Evolutionary conservation across 2,113 vertebrate genomes (phyloP).

Genomic region (Nesogale talazaci): DNA sequence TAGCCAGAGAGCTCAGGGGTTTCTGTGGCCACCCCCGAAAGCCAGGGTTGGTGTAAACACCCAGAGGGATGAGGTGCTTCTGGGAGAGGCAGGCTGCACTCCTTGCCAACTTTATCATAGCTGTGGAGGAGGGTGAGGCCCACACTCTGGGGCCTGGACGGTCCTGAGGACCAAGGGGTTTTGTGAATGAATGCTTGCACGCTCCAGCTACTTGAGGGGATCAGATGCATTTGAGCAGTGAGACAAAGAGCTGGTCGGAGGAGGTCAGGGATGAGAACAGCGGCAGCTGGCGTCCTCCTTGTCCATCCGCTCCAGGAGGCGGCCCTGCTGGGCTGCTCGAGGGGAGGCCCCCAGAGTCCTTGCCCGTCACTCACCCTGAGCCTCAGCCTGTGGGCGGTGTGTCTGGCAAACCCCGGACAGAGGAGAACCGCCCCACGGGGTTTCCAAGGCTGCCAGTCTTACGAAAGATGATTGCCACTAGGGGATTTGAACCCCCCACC

Average conservation of each 20-base stretch:
- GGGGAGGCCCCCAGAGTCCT: background rate
- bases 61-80: background rate
- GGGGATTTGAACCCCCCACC: background rate
- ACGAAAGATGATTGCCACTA: background rate
- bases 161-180: background rate
- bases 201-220: too few relatives aligned
- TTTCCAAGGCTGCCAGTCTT: background rate
- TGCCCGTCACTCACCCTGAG: background rate
- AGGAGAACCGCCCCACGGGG: background rate
- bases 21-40: too few relatives aligned
- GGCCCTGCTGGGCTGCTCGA: background rate
- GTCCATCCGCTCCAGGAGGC: background rate
- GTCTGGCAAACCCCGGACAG: background rate
- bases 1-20: too few relatives aligned
- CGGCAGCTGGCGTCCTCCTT: background rate
- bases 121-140: background rate
- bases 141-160: background rate
- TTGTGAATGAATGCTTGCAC: conserved; percentile 27
- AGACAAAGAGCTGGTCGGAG: background rate
- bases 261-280: conserved; percentile 29
- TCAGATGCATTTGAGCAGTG: conserved; percentile 7
- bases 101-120: background rate
- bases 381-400: background rate
- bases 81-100: background rate
- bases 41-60: too few relatives aligned